Evolutionary conservation across 2,113 vertebrate genomes (phyloP), one percentile per base, ranked within the genome.

Genomic region (Alectura lathami): DNA sequence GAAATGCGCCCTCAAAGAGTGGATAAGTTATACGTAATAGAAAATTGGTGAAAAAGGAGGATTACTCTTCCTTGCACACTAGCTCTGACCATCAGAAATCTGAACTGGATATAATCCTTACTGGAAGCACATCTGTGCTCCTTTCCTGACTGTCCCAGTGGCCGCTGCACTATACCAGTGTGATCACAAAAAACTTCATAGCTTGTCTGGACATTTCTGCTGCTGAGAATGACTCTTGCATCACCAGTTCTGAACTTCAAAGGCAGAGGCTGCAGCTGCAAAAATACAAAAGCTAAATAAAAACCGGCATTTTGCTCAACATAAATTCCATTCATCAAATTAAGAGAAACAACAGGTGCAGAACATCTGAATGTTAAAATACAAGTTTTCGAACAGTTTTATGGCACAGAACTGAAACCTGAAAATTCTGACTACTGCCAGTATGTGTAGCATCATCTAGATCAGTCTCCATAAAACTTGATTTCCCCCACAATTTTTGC

Each of bases 111-210:
- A 97, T 50, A 92, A 94, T 78, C 89, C 98, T 51, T 87, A 97
- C 54, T 98, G 98, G 98, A 89, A 97, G 34, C 82, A 96, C 43
- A 13, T 98, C 32, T 98, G 96, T 93, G 20, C 43, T 78, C 15
- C 42, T 72, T 17, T 32, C 18, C 29, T 83, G 92, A 98, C 94
- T 29, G n/a, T 93, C 13, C 98, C 97, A 69, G 96, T 96, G 51
- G 42, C 62, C 15, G 66, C 97, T 80, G 98, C 98, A 68, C 75
- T 94, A n/a, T 98, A 98, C 88, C 96, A 96, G 26, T 98, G 98
- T 94, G 97, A 97, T 63, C 92, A 57, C 73, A 90, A 70, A 47
- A 98, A 97, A 51, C 97, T 97, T 96, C 16, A 62, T 97, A 50
- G 17, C 96, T 32, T 86, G 86, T 75, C 98, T 98, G 96, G 97